Evolutionary conservation across 2,797 vertebrate genomes (phyloP).

Genomic region (Onychomys leucogaster): DNA sequence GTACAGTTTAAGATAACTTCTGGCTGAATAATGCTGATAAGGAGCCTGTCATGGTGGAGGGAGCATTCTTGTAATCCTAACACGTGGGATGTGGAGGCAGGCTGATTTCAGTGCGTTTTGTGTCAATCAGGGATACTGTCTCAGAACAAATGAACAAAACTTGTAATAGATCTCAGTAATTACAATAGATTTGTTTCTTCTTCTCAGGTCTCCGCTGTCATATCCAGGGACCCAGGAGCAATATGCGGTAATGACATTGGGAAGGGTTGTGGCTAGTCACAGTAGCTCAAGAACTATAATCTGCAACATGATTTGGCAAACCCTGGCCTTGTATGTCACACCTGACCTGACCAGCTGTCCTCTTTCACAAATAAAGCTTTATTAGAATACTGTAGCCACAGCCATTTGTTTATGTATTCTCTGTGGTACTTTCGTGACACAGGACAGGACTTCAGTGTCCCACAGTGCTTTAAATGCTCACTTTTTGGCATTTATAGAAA

Average conservation of each 20-base stretch:
- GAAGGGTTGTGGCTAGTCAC: background rate
- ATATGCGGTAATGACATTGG: conserved; percentile 93
- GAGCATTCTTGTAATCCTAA: background rate
- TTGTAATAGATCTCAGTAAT: conserved; percentile 9
- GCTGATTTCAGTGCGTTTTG: background rate
- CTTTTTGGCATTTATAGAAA: background rate
- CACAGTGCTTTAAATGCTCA: background rate
- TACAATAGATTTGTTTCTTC: conserved; percentile 66
- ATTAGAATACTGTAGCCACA: background rate
- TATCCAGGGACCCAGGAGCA: conserved; percentile 95
- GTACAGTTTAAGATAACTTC: background rate
- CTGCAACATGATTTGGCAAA: background rate
- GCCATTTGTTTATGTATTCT: background rate
- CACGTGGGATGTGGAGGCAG: background rate
- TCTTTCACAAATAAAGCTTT: conserved; percentile 49
- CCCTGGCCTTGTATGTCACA: background rate
- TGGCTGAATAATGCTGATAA: background rate
- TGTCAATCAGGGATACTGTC: background rate
- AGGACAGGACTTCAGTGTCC: background rate
- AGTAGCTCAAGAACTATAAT: background rate
- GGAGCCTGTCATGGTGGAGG: background rate
- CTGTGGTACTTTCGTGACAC: background rate
- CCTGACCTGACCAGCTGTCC: background rate
- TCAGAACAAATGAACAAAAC: background rate
- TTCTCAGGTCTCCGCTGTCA: conserved; percentile 94